Evolutionary conservation across 2,113 vertebrate genomes (phyloP), one percentile per base, ranked within the genome.

Genomic region (Euleptes europaea): DNA sequence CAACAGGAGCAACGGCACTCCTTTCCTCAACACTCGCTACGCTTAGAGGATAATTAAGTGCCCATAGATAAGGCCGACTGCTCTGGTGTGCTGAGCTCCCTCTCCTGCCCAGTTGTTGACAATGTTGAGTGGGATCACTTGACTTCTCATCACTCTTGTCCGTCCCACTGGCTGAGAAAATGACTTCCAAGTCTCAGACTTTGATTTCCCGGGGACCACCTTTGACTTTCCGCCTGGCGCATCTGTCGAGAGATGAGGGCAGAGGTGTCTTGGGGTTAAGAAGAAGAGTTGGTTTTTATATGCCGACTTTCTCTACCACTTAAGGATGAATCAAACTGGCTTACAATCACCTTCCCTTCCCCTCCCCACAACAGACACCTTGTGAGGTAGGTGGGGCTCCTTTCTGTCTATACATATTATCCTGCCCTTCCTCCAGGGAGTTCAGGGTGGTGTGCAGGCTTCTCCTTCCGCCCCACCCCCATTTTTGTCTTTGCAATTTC

Each of bases 1-100:
- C 38, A 49, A 13, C 80, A 72, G 85, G 80, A 1, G 40, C 51
- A 57, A 28, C 60, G 31, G 82, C 63, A 8, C 77, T 17, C 69
- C 23, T 78, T 63, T 87, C 35, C 77, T 83, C 38, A 4, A 19
- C 33, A 3, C 11, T 87, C 1, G 0, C 28, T 0, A 0, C 66
- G 5, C 19, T 33, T 33, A 1, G 2, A 73, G 35, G n/a, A 15
- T 86, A 23, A 31, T 74, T 67, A 80, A 90, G 84, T 87, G 76
- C 0, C 75, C 42, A 75, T 85, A 83, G 91, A 57, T 87, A 35
- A 77, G 69, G 33, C 38, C 42, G 80, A 9, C 15, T 69, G 21
- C 80, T 42, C 0, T 33, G 51, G 80, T 86, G 82, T 13, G 1
- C 49, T 82, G 0, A 17, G 77, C 79, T 54, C 82, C 0, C 66